Base-by-base conservation (phyloP, 2,113 vertebrate genomes). In the Andinoacara biseriatus region DNA sequence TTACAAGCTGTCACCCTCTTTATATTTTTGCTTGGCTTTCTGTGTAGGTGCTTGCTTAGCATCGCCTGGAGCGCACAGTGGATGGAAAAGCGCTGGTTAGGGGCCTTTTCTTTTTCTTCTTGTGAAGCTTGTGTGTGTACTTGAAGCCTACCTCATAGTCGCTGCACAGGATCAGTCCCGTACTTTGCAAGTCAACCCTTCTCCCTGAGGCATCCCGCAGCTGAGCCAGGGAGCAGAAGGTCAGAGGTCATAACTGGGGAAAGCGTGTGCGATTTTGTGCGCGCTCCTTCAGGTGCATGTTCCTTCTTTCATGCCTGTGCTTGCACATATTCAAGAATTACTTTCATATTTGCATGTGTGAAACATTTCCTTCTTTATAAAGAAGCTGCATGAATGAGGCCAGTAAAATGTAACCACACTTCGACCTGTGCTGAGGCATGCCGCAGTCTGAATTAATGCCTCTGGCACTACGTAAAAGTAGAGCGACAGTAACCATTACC, bases 401-500 rank as follows among this genome's bases (percentile, higher is more conserved):
- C 78, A 31, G 80, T 63, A 69, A 88, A 67, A 85, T 82, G 74
- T 11, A 72, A 89, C 86, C 91, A 78, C 78, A 58, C 54, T 77
- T 59, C 18, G 82, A 85, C 91, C 85, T 56, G 17, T 11, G 76
- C 76, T 57, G 84, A 92, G 82, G 49, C 69, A 58, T 67, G 57
- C 89, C 89, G 84, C 84, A 74, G 74, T 59, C 81, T 61, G 83
- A 74, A 74, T 81, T 59, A 40, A 84, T 63, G 89, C 84, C 65
- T 75, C 90, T 92, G 94, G 92, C 82, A 57, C 82, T 31, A 65
- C 67, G 74, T 82, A 49, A 93, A 91, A 94, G 89, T 59, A 86
- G 82, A 69, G 88, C 94, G 94, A 95, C 94, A 93, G 85, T 80
- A 89, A 74, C 82, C 43, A 92, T 94, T 93, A 94, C 74, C 81